Percentiles rank a stretch among this genome's conserved stretches.
Evolutionary conservation across 2,888 invertebrate species (phyloP).

Genomic region (Coleophora deauratella): DNA sequence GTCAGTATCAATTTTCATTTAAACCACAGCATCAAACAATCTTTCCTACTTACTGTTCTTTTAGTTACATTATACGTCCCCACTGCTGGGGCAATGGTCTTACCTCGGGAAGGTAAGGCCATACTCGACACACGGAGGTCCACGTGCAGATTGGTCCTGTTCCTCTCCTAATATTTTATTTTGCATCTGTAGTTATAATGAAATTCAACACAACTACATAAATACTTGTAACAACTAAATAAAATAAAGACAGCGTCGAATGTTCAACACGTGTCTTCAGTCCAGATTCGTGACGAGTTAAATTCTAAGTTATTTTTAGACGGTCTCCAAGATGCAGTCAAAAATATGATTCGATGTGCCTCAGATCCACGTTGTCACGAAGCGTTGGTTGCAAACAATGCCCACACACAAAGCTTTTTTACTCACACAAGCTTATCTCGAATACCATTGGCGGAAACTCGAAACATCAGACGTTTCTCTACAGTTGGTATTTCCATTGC

Average conservation of each 20-base stretch:
- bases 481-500: conserved; percentile 43
- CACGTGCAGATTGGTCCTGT: too few species aligned
- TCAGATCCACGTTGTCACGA: conserved; percentile 25
- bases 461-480: conserved; percentile 38
- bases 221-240: too few species aligned
- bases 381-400: conserved; percentile 34
- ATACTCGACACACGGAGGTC: too few species aligned
- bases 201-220: too few species aligned
- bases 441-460: conserved; percentile 28
- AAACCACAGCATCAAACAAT: too few species aligned
- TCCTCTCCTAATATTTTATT: too few species aligned
- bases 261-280: conserved; percentile 18
- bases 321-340: conserved; percentile 17
- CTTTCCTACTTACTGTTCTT: too few species aligned
- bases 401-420: conserved; percentile 21
- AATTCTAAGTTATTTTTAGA: conserved; percentile 31
- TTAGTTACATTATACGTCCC: too few species aligned
- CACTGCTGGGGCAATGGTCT: too few species aligned
- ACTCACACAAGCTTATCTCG: conserved; percentile 25
- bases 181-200: too few species aligned
- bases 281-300: conserved; percentile 16
- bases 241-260: not conserved
- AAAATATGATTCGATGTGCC: conserved; percentile 30
- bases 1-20: too few species aligned
- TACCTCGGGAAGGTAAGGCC: too few species aligned